Evolutionary conservation across 2,888 invertebrate species (phyloP).

Genomic region (Acleris sparsana): DNA sequence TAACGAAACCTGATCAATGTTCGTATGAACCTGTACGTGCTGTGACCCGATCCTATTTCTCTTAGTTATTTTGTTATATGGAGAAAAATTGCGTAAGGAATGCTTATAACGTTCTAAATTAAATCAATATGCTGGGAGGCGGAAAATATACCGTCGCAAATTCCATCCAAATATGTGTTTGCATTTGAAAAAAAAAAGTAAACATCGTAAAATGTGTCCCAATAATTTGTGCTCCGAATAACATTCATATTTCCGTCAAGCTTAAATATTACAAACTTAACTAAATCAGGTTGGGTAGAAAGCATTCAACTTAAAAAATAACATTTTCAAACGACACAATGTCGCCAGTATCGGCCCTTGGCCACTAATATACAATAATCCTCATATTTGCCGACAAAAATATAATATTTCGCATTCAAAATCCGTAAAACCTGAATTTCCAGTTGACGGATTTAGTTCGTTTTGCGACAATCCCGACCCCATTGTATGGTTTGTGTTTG

Average conservation of each 20-base stretch:
- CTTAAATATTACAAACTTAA: neutral
- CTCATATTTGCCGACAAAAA: conserved; percentile 32
- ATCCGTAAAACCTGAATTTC: conserved; percentile 44
- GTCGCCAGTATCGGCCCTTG: neutral
- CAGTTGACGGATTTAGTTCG: conserved; percentile 43
- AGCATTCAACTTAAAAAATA: neutral
- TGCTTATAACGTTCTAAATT: no score
- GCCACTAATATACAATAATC: conserved; percentile 38
- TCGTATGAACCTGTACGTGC: no score
- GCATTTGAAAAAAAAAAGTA: no score
- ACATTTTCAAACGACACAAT: neutral
- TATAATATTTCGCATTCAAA: conserved; percentile 32
- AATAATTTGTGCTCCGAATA: neutral
- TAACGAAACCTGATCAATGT: no score
- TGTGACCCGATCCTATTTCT: no score
- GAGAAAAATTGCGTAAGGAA: no score
- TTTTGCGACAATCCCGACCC: neutral
- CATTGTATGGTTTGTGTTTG: conserved; percentile 34
- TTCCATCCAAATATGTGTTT: no score
- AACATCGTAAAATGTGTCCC: no score
- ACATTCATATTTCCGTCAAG: neutral
- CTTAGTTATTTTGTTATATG: no score
- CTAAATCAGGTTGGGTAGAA: conserved; percentile 1
- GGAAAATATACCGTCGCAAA: no score
- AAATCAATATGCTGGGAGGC: no score